phyloP scores from a whole-genome alignment of 1,140 invertebrate species.

The Archegozetes longisetosus region DNA sequence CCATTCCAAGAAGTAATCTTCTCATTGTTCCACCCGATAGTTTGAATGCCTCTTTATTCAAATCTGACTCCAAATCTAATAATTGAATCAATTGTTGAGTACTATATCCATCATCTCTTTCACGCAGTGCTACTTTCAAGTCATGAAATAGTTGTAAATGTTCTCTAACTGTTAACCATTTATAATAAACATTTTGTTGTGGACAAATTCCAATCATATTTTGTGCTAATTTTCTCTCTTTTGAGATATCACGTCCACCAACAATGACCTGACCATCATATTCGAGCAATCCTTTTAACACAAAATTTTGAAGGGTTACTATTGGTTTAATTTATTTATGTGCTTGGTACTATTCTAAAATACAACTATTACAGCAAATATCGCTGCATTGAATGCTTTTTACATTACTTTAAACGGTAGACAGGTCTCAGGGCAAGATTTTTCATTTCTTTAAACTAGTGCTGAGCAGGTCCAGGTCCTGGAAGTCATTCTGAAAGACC shows the following conservation, averaged over 20 bases:
- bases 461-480: too few species aligned
- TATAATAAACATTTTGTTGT: not conserved
- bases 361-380: too few species aligned
- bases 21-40: slow-evolving; percentile 17
- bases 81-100: not conserved
- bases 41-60: not conserved
- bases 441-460: too few species aligned
- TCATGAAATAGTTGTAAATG: not conserved
- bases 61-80: not conserved
- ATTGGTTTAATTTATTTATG: not conserved
- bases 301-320: not conserved
- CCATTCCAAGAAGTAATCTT: slow-evolving; percentile 36
- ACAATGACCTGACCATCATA: not conserved
- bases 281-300: not conserved
- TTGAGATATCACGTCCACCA: not conserved
- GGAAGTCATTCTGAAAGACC: too few species aligned
- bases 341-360: too few species aligned
- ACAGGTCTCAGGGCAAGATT: too few species aligned
- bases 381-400: too few species aligned
- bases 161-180: not conserved
- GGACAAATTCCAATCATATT: not conserved
- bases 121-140: not conserved
- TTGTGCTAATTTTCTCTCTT: not conserved
- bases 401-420: too few species aligned
- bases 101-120: not conserved